Base-by-base conservation (phyloP, 2,113 vertebrate species). In the Mirza zaza region DNA sequence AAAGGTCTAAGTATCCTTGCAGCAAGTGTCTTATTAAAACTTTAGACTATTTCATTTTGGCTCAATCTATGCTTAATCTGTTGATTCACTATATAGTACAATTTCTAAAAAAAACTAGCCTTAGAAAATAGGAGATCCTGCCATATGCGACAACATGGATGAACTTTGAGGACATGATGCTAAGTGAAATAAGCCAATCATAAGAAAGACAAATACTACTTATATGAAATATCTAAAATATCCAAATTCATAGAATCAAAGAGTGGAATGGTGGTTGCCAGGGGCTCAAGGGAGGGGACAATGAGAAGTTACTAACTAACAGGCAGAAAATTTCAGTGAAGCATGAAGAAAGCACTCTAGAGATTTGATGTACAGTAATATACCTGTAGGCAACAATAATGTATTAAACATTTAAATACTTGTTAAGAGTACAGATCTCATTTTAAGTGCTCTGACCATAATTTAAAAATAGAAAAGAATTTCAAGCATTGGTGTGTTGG, bases 401-500 rank as follows among this genome's bases (percentile, higher is more conserved):
- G 11, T 67, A 81, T 23, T 80, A 48, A 4, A 32, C 4, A 55
- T 12, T 67, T 52, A 90, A 55, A 68, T 2, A 55, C 34, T 36
- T 39, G 75, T 67, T 67, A 21, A 32, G n/a, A 90, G 59, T 10
- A n/a, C 11, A 25, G 18, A 59, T 70, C 17, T 71, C 15, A 34
- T n/a, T 10, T 45, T n/a, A 82, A 5, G 29, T 59, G 36, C 39
- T 91, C 21, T 57, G 57, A 63, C 15, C 45, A 67, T 11, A 36
- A 52, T 32, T 77, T 48, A 32, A 63, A 90, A 50, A 76, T 3
- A 83, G 82, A 89, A 97, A 94, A 7, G 0, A 63, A 93, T 92
- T 94, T 96, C 32, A 94, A 87, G 92, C 55, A 81, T n/a, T 96
- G 97, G 50, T 87, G 29, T 94, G 21, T 65, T 23, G n/a, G 7